phyloP scores from a whole-genome alignment of 2,888 invertebrate species.

The Lasiommata megera region DNA sequence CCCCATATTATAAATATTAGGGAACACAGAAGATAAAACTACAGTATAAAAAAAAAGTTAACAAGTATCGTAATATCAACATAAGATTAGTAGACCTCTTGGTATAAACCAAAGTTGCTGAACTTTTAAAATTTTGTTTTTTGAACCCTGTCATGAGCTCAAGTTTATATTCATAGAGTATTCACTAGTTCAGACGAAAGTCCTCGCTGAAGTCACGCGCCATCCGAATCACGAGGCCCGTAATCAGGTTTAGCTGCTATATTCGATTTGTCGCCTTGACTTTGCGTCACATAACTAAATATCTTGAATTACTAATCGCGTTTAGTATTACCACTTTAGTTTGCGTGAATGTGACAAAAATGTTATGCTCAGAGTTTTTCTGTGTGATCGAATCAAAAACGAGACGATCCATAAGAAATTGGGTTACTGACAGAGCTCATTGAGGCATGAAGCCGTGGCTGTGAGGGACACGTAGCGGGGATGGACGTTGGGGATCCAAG shows the following conservation, averaged over 20 bases:
- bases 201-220: constrained; percentile 31
- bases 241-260: constrained; percentile 33
- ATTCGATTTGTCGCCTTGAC: constrained; percentile 31
- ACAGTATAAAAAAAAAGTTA: too few species aligned
- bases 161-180: constrained; percentile 7
- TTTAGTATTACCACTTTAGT: neutral
- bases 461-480: too few species aligned
- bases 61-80: too few species aligned
- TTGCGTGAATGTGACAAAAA: neutral
- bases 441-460: too few species aligned
- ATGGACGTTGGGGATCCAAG: too few species aligned
- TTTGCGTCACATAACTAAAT: constrained; percentile 2
- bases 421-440: too few species aligned
- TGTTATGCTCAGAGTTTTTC: too few species aligned
- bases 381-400: too few species aligned
- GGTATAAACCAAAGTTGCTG: neutral
- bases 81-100: too few species aligned
- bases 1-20: too few species aligned
- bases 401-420: too few species aligned
- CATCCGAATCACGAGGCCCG: constrained; percentile 32
- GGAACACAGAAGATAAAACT: too few species aligned
- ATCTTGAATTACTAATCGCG: constrained; percentile 6
- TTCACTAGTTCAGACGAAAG: constrained; percentile 26
- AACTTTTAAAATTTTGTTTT: neutral
- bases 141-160: neutral